Percentiles rank a stretch among this genome's conserved stretches.
Evolutionary conservation across 2,888 invertebrate genomes (phyloP).

Genomic region (Tanaodytes sp.): DNA sequence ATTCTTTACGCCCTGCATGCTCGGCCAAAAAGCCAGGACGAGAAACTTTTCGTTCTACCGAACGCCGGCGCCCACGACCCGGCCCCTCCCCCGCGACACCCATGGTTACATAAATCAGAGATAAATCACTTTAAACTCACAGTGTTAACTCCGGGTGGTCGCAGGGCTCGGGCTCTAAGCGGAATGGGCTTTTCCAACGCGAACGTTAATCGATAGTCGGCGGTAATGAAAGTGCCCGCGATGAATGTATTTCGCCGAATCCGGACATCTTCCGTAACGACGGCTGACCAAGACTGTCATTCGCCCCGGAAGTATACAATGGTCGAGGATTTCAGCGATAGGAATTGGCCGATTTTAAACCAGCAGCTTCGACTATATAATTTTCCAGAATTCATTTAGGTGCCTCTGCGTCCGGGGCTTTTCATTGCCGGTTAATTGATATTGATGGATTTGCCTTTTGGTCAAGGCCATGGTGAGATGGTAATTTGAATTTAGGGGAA

Average conservation of each 20-base stretch:
- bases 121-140: slow-evolving; percentile 71
- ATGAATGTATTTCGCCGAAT: slow-evolving; percentile 43
- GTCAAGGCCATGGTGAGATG: too few relatives aligned
- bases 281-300: too few relatives aligned
- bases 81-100: slow-evolving; percentile 49
- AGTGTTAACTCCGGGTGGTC: slow-evolving; percentile 69
- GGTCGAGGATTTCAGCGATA: too few relatives aligned
- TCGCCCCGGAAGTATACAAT: too few relatives aligned
- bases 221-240: slow-evolving; percentile 66
- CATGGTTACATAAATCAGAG: slow-evolving; percentile 68
- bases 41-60: slow-evolving; percentile 62
- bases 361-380: too few relatives aligned
- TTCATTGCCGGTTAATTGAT: too few relatives aligned
- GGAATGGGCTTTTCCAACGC: slow-evolving; percentile 53
- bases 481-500: too few relatives aligned
- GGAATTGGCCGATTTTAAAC: too few relatives aligned
- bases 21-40: slow-evolving; percentile 63
- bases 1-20: slow-evolving; percentile 66
- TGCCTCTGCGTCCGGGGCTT: too few relatives aligned
- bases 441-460: too few relatives aligned
- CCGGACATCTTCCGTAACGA: too few relatives aligned
- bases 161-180: slow-evolving; percentile 48
- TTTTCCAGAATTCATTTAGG: too few relatives aligned
- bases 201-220: slow-evolving; percentile 64
- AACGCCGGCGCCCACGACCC: slow-evolving; percentile 32